phyloP scores from a whole-genome alignment of 2,797 vertebrate species.

The Philypnodon macrostomus region DNA sequence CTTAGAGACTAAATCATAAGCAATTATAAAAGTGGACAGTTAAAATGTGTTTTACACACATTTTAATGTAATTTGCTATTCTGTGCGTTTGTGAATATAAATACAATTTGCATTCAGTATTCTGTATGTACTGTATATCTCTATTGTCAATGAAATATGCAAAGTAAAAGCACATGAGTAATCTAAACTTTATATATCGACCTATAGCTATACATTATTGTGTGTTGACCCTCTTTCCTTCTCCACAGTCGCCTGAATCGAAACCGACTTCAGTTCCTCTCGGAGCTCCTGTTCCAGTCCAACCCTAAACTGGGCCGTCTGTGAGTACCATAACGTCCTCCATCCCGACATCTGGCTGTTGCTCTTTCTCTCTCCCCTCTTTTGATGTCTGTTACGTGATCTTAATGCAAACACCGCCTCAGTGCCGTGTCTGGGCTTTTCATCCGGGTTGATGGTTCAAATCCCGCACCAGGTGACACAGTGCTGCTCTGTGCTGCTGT shows the following conservation, averaged over 20 bases:
- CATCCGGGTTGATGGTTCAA: conserved; percentile 53
- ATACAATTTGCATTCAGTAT: too few relatives aligned
- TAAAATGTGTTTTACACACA: too few relatives aligned
- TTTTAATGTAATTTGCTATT: conserved; percentile 21
- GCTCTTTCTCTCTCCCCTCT: conserved; percentile 13
- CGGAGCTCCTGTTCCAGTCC: conserved; percentile 96
- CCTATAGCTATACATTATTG: conserved; percentile 4
- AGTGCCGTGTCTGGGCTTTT: too few relatives aligned
- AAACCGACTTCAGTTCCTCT: conserved; percentile 94
- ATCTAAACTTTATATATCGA: neutral
- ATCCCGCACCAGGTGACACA: conserved; percentile 61
- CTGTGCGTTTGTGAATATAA: neutral
- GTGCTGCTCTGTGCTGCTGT: conserved; percentile 59
- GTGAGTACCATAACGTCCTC: conserved; percentile 80
- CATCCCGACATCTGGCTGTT: conserved; percentile 23
- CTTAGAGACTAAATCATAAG: too few relatives aligned
- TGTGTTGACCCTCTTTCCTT: conserved; percentile 19
- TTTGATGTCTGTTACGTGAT: conserved; percentile 57
- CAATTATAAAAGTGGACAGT: too few relatives aligned
- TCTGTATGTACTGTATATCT: too few relatives aligned
- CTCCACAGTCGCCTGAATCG: conserved; percentile 90
- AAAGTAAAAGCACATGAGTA: neutral
- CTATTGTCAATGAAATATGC: too few relatives aligned
- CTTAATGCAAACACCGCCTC: conserved; percentile 47
- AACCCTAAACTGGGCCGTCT: conserved; percentile 93